Base-by-base conservation (phyloP, 1,140 invertebrate genomes). In the Theocolax elegans region DNA sequence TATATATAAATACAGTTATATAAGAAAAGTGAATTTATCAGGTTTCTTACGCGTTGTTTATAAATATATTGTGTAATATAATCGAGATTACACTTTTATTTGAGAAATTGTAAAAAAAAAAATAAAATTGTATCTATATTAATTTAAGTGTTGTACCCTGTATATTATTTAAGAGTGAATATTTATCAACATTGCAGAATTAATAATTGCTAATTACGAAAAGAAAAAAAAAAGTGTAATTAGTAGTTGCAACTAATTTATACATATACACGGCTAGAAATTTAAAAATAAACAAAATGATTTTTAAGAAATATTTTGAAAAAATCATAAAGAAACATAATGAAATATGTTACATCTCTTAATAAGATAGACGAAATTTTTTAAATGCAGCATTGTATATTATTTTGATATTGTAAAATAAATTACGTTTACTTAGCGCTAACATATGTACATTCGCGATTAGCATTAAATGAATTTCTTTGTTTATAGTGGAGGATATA, bases 391-490 rank as follows among this genome's bases (percentile, higher is more conserved):
- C 9, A 48, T 2, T 58, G 56, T 68, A 60, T 38, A 68, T 60
- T 60, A 42, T 59, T 49, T 49, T 51, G 51, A 68, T 51, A 12
- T 51, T 29, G 27, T 53, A 23, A 60, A 60, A 60, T 29, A 27
- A 51, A 51, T 60, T 40, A 51, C 51, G 13, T 25, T 42, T 2
- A 19, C 12, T 35, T 56, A 56, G 25, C 19, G 19, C 42, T 31
- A 58, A 59, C 15, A 65, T 40, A 42, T 65, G 53, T 64, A 71
- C 25, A 69, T 69, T 69, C 8, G 3, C 17, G n/a, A 23, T 42
- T 15, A 67, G 7, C 27, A 40, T 42, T 67, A 38, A 48, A 44
- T 12, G 19, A 15, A 9, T 68, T 60, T 69, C 31, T 46, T 63
- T 63, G 38, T 63, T 67, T 31, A 46, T 62, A 62, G 27, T 31